Evolutionary conservation across 2,797 vertebrate genomes (phyloP).

Genomic region (Malacoctenus gilli): DNA sequence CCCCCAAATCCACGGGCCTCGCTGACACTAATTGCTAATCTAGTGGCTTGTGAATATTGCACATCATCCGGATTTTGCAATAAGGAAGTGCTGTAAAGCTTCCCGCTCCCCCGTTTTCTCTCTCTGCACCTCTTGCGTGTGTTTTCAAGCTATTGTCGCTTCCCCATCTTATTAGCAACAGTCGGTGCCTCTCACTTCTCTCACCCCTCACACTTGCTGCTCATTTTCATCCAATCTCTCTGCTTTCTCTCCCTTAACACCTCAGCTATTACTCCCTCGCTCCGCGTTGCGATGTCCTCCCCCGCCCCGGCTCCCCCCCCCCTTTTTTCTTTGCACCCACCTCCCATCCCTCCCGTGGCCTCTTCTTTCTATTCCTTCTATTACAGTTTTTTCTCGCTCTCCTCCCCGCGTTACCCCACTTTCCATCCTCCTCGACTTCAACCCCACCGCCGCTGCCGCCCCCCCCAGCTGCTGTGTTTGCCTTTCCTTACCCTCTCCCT

Average conservation of each 20-base stretch:
- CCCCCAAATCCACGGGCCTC: conserved; percentile 43
- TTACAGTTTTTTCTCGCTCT: conserved; percentile 7
- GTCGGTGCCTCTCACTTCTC: conserved; percentile 39
- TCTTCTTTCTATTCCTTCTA: conserved; percentile 13
- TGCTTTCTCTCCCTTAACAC: conserved; percentile 40
- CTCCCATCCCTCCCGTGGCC: conserved; percentile 5
- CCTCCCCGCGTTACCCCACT: conserved; percentile 2
- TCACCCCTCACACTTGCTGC: conserved; percentile 33
- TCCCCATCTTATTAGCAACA: conserved; percentile 55
- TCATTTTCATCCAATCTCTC: conserved; percentile 60
- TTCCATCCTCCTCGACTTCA: conserved; percentile 10
- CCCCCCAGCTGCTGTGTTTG: conserved; percentile 28
- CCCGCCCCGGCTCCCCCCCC: neutral
- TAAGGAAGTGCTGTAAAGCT: conserved; percentile 47
- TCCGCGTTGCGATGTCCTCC: conserved; percentile 15
- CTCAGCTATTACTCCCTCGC: conserved; percentile 42
- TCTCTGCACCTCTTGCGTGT: conserved; percentile 18
- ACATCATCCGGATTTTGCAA: conserved; percentile 57
- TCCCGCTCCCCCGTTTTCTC: conserved; percentile 9
- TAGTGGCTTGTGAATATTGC: conserved; percentile 46
- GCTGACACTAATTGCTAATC: conserved; percentile 60
- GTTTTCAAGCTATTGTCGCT: conserved; percentile 38
- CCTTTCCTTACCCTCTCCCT: conserved; percentile 19
- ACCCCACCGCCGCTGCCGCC: conserved; percentile 12
- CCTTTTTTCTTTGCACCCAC: no score